Evolutionary conservation across 2,797 vertebrate genomes (phyloP).

Genomic region (Ctenopoma multispine): DNA sequence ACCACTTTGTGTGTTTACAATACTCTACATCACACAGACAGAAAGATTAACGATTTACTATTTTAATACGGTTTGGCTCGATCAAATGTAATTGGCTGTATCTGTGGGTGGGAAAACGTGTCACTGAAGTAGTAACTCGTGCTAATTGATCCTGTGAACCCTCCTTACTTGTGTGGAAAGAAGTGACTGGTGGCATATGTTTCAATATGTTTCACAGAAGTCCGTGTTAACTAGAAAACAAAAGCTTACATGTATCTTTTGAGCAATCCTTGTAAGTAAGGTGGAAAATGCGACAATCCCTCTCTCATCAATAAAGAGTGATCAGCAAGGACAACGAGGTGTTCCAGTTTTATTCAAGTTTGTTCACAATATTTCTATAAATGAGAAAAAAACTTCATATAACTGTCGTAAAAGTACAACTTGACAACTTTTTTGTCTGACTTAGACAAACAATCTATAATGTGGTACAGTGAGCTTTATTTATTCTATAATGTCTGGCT

Average conservation of each 20-base stretch:
- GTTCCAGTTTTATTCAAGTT: no score
- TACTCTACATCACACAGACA: slow-evolving; percentile 1
- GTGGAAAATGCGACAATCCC: no score
- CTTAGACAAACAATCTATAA: neutral
- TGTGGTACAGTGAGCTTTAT: neutral
- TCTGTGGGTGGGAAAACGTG: slow-evolving; percentile 24
- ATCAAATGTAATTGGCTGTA: slow-evolving; percentile 21
- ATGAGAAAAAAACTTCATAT: no score
- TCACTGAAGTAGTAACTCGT: slow-evolving; percentile 24
- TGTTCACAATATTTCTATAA: no score
- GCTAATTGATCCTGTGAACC: slow-evolving; percentile 18
- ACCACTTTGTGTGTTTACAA: slow-evolving; percentile 23
- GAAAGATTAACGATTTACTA: slow-evolving; percentile 40
- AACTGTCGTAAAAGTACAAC: neutral
- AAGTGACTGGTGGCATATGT: neutral
- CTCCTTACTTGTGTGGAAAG: neutral
- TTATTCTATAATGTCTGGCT: neutral
- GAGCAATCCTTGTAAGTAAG: no score
- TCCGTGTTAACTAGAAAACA: slow-evolving; percentile 1
- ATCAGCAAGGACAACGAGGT: no score
- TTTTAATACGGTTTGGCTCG: slow-evolving; percentile 23
- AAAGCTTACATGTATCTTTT: no score
- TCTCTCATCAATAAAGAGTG: no score
- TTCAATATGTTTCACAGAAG: neutral
- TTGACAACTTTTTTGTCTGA: neutral